Percentiles rank a stretch among this genome's conserved stretches.
Conservation (phyloP, 2,888 invertebrate species). For the Drosophila seclusa region DNA sequence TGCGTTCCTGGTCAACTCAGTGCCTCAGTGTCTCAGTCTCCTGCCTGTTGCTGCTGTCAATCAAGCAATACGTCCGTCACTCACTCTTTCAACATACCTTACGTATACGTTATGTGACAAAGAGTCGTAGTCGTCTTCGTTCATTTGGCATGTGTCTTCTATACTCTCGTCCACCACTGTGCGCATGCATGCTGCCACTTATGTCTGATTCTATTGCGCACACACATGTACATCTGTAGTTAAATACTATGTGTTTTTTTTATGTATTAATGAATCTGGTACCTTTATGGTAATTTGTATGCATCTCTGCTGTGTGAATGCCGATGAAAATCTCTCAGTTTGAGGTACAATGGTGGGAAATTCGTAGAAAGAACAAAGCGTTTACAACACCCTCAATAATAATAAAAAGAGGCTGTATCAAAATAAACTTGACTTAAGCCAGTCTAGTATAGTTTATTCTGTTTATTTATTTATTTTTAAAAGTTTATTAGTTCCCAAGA, state of each 20-base stretch:
- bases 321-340: slow-evolving; percentile 42
- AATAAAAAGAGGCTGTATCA: slow-evolving; percentile 7
- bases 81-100: slow-evolving; percentile 60
- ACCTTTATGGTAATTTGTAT: slow-evolving; percentile 72
- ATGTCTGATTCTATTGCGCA: slow-evolving; percentile 46
- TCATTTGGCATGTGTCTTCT: slow-evolving; percentile 63
- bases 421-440: slow-evolving; percentile 7
- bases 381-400: slow-evolving; percentile 17
- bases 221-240: slow-evolving; percentile 7
- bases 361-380: slow-evolving; percentile 22
- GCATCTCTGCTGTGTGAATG: slow-evolving; percentile 66
- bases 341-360: slow-evolving; percentile 50
- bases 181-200: slow-evolving; percentile 17
- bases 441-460: not conserved
- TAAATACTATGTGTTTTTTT: slow-evolving; percentile 25
- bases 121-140: slow-evolving; percentile 54
- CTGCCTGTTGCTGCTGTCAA: slow-evolving; percentile 70
- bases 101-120: slow-evolving; percentile 79
- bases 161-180: slow-evolving; percentile 38
- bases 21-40: slow-evolving; percentile 5
- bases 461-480: not conserved
- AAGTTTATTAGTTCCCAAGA: not conserved
- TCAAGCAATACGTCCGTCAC: slow-evolving; percentile 78
- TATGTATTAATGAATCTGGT: slow-evolving; percentile 55
- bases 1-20: not conserved